Evolutionary conservation across 2,113 vertebrate species (phyloP).

Genomic region (Xenopus laevis): DNA sequence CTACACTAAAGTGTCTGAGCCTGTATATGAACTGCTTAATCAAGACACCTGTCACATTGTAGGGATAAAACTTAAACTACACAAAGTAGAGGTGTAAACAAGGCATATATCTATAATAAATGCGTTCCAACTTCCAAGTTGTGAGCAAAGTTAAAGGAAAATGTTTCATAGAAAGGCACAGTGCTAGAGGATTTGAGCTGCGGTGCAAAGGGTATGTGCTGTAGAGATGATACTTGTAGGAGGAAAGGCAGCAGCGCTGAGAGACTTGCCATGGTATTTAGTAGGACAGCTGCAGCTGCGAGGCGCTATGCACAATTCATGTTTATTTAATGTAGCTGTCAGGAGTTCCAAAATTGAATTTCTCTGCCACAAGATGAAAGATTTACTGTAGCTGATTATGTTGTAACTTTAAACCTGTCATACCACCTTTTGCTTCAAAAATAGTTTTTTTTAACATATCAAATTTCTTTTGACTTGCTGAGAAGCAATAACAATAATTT

Average conservation of each 20-base stretch:
- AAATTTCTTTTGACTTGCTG: neutral
- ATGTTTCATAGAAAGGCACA: no score
- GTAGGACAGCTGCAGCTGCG: slow-evolving; percentile 1
- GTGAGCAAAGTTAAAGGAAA: no score
- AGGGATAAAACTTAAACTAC: no score
- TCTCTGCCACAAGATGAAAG: neutral
- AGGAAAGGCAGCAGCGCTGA: neutral
- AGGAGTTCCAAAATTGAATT: slow-evolving; percentile 12
- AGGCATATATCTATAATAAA: no score
- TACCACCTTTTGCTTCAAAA: neutral
- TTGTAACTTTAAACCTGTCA: slow-evolving; percentile 2
- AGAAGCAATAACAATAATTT: neutral
- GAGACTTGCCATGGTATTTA: neutral
- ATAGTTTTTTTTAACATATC: slow-evolving; percentile 5
- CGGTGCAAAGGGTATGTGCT: neutral
- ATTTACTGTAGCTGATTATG: slow-evolving; percentile 12
- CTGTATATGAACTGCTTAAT: no score
- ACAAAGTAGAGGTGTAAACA: no score
- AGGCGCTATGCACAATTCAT: neutral
- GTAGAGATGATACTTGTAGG: neutral
- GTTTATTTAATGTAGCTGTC: slow-evolving; percentile 22
- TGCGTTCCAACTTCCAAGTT: no score
- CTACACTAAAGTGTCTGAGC: no score
- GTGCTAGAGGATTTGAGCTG: no score
- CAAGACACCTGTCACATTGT: no score